Percentiles rank a stretch among this genome's conserved stretches.
These are phyloP conservation scores for Campoletis raptor DNA, from an alignment of 2,888 invertebrate genomes.

Conservation along the genomic window DNA sequence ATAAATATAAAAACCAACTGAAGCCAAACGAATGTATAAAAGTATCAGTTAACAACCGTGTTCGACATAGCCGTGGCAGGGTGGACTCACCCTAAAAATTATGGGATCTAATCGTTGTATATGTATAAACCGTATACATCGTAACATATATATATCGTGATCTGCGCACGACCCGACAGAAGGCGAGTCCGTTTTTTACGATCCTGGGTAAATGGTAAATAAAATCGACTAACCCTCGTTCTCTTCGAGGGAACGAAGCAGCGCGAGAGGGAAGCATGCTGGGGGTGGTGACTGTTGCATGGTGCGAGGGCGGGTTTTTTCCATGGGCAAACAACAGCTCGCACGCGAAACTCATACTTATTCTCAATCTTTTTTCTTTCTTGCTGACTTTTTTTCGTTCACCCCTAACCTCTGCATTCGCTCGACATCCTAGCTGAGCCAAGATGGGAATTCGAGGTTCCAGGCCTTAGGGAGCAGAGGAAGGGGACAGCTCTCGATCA, in stretches of 20 bases:
- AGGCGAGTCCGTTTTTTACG: conserved; percentile 52
- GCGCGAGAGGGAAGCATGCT: conserved; percentile 25
- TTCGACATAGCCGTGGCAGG: conserved; percentile 22
- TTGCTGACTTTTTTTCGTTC: conserved; percentile 49
- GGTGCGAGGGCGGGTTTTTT: conserved; percentile 34
- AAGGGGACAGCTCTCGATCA: conserved; percentile 77
- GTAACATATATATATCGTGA: conserved; percentile 7
- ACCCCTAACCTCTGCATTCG: conserved; percentile 27
- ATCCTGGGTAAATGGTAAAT: conserved; percentile 59
- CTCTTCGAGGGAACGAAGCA: conserved; percentile 1
- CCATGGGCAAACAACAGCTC: conserved; percentile 15
- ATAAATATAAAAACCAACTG: conserved; percentile 5
- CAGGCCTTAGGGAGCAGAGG: neutral
- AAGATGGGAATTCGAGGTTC: conserved; percentile 38
- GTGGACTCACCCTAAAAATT: conserved; percentile 17
- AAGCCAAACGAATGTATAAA: conserved; percentile 16
- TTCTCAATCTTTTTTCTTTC: conserved; percentile 33
- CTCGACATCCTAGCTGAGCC: neutral
- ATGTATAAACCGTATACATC: neutral
- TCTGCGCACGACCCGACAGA: conserved; percentile 37
- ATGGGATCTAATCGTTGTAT: conserved; percentile 14
- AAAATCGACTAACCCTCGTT: conserved; percentile 64
- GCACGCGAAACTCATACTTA: conserved; percentile 63
- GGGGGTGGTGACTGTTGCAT: conserved; percentile 14
- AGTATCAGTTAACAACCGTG: conserved; percentile 26